phyloP scores from a whole-genome alignment of 2,113 vertebrate genomes.

The Phyllostomus discolor region DNA sequence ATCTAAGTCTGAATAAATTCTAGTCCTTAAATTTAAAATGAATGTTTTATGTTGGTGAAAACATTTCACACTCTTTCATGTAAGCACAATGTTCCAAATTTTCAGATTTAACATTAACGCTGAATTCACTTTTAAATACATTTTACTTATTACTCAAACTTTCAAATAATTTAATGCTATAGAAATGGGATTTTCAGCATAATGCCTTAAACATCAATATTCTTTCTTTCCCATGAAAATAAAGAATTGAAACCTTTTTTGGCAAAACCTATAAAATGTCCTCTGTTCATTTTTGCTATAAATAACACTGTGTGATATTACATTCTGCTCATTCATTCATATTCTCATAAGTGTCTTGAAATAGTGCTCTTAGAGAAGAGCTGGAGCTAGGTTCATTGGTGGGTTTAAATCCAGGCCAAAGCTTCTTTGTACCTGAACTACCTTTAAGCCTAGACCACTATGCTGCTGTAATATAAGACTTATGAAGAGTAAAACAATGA shows the following conservation, averaged over 20 bases:
- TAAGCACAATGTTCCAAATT: background rate
- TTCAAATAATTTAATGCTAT: background rate
- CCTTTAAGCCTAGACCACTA: background rate
- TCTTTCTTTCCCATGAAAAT: background rate
- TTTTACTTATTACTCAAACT: background rate
- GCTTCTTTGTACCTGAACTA: background rate
- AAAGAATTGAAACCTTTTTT: background rate
- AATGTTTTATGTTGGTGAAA: background rate
- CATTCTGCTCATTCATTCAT: background rate
- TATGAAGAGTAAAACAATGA: background rate
- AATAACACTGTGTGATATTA: background rate
- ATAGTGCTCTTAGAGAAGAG: background rate
- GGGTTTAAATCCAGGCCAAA: background rate
- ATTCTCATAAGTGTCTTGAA: background rate
- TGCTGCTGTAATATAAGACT: background rate
- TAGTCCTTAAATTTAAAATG: background rate
- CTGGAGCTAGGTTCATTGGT: background rate
- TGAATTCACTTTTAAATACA: background rate
- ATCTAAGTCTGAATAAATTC: background rate
- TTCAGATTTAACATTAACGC: background rate
- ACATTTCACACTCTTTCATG: background rate
- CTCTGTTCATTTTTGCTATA: background rate
- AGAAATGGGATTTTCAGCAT: background rate
- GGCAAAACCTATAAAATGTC: background rate
- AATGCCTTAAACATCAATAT: background rate